These are phyloP conservation scores for Empidonax alnorum DNA, from an alignment of 2,113 vertebrate genomes.

Conservation along the genomic window DNA sequence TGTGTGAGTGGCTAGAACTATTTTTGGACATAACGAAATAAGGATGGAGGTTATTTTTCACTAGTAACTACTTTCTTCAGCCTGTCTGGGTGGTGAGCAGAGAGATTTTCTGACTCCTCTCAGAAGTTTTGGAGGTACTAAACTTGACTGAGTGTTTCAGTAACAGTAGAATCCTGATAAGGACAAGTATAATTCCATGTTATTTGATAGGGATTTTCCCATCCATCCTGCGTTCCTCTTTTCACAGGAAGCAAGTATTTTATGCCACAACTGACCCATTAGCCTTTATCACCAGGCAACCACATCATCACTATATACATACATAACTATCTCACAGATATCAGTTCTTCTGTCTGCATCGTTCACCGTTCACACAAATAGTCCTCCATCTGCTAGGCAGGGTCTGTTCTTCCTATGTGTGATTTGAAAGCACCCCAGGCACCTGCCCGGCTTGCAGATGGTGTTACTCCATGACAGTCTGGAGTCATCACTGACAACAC, in stretches of 20 bases:
- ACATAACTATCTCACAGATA: background rate
- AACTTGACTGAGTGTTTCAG: background rate
- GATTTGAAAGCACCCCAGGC: background rate
- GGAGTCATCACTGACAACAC: background rate
- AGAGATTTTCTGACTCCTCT: background rate
- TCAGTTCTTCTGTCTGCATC: background rate
- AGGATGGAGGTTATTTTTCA: background rate
- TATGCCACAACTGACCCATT: background rate
- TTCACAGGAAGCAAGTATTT: background rate
- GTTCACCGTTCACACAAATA: background rate
- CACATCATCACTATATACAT: background rate
- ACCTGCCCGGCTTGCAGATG: conserved; percentile 41
- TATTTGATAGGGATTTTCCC: background rate
- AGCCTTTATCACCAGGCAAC: conserved; percentile 35
- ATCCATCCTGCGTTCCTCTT: background rate
- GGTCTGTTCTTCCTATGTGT: background rate
- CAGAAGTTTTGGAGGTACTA: background rate
- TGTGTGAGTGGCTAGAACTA: background rate
- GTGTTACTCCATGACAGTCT: background rate
- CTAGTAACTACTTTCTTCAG: background rate
- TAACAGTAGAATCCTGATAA: background rate
- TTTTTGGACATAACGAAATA: background rate
- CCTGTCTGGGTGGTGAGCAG: background rate
- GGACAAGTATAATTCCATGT: background rate
- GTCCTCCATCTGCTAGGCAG: conserved; percentile 27